Percentiles rank a stretch among this genome's conserved stretches.
phyloP scores from a whole-genome alignment of 2,113 vertebrate species.

The Eonycteris spelaea region DNA sequence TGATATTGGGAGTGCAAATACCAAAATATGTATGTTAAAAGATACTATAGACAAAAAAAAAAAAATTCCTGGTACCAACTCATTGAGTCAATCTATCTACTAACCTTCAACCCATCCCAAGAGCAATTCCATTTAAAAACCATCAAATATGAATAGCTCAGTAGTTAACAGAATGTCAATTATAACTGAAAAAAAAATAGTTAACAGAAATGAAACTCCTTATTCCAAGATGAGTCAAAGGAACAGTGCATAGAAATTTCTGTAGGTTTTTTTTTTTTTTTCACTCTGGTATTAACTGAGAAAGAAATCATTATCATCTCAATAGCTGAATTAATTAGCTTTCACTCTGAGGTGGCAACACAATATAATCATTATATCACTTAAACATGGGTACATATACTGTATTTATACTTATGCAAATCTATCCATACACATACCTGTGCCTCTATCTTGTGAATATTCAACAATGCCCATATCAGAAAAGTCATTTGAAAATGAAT shows the following conservation, averaged over 20 bases:
- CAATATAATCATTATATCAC: slow-evolving; percentile 64
- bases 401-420: slow-evolving; percentile 69
- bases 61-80: neutral
- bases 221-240: slow-evolving; percentile 53
- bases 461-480: slow-evolving; percentile 58
- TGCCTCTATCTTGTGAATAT: slow-evolving; percentile 50
- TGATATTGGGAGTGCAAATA: neutral
- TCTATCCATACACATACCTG: neutral
- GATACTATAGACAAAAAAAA: neutral
- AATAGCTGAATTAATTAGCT: slow-evolving; percentile 73
- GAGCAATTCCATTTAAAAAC: neutral
- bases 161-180: slow-evolving; percentile 5
- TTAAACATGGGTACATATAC: slow-evolving; percentile 49
- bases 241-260: slow-evolving; percentile 15
- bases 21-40: slow-evolving; percentile 21
- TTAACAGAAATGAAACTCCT: slow-evolving; percentile 39
- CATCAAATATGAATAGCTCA: neutral
- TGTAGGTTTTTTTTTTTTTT: neutral
- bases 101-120: neutral
- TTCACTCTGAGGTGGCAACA: slow-evolving; percentile 56
- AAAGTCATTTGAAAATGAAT: slow-evolving; percentile 70
- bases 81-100: neutral
- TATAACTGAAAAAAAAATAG: too few species aligned
- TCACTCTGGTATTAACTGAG: slow-evolving; percentile 37
- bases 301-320: slow-evolving; percentile 71